Percentiles rank a stretch among this genome's conserved stretches.
These are phyloP conservation scores for Mustela nigripes DNA, from an alignment of 2,113 vertebrate genomes.

Conservation along the genomic window DNA sequence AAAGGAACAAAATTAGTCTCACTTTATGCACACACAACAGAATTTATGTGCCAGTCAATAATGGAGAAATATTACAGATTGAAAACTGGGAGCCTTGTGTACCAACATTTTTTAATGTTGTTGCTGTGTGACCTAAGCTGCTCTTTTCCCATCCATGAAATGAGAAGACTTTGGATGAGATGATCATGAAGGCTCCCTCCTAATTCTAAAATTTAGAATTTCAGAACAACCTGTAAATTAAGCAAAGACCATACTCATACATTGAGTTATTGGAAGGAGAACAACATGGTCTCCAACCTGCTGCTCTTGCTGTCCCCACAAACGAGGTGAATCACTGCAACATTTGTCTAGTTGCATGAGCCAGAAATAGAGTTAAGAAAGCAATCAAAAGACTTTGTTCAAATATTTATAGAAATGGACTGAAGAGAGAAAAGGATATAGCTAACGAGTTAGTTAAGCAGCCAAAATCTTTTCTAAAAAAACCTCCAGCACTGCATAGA, in stretches of 20 bases:
- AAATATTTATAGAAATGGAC: not conserved
- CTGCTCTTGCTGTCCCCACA: not conserved
- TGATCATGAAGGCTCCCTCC: not conserved
- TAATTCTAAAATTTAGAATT: not conserved
- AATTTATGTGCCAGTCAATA: conserved; percentile 19
- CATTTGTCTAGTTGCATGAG: not conserved
- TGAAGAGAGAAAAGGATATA: not conserved
- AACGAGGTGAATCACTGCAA: not conserved
- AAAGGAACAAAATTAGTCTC: conserved; percentile 35
- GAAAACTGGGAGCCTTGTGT: not conserved
- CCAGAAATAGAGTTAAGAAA: not conserved
- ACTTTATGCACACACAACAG: not conserved
- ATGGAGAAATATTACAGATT: not conserved
- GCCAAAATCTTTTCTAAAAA: not conserved
- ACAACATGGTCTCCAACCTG: not conserved
- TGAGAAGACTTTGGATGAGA: not conserved
- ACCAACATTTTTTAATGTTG: not conserved
- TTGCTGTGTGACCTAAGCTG: not conserved
- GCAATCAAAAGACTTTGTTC: not conserved
- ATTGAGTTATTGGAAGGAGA: not conserved
- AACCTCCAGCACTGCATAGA: not conserved
- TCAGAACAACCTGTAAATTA: not conserved
- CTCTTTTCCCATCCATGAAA: not conserved
- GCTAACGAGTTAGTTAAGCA: not conserved
- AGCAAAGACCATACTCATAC: not conserved